Conservation (phyloP, 53 echinoderm and acorn worm genomes). For the Actinopyga echinites region DNA sequence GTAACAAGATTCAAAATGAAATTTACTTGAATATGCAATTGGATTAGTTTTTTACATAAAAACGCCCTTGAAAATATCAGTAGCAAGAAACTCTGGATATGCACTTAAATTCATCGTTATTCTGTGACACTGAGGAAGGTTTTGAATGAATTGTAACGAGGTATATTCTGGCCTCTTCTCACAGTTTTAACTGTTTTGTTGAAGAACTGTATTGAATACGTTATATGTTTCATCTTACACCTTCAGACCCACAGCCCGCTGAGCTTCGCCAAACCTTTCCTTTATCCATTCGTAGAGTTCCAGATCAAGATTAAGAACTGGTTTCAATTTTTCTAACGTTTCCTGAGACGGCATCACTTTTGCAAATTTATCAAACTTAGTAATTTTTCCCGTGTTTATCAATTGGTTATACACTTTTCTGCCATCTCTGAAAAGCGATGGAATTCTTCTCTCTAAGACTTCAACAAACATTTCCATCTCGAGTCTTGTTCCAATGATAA, state of each 20-base stretch:
- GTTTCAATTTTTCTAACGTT: not conserved
- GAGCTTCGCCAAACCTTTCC: constrained; percentile 15
- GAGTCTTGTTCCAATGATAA: not conserved
- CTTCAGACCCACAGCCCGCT: not conserved
- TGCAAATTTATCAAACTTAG: not conserved
- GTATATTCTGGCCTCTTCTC: no score
- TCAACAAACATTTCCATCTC: constrained; percentile 11
- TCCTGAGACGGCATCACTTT: constrained; percentile 9
- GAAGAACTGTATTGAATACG: no score
- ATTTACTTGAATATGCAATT: no score
- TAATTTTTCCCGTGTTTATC: constrained; percentile 1
- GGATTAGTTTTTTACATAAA: no score
- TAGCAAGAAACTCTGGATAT: no score
- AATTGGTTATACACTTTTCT: not conserved
- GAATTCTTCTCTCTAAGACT: constrained; percentile 9
- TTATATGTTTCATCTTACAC: not conserved
- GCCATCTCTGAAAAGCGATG: not conserved
- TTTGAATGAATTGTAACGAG: no score
- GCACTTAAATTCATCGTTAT: no score
- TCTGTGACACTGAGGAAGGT: no score
- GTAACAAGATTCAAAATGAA: no score
- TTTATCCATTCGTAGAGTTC: constrained; percentile 36
- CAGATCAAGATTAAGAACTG: not conserved
- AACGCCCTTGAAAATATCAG: no score
- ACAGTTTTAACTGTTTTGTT: no score